A percentile compares a stretch with the other conserved stretches of the same genome.
phyloP scores from a whole-genome alignment of 2,113 vertebrate species.

The Paratilapia polleni region DNA sequence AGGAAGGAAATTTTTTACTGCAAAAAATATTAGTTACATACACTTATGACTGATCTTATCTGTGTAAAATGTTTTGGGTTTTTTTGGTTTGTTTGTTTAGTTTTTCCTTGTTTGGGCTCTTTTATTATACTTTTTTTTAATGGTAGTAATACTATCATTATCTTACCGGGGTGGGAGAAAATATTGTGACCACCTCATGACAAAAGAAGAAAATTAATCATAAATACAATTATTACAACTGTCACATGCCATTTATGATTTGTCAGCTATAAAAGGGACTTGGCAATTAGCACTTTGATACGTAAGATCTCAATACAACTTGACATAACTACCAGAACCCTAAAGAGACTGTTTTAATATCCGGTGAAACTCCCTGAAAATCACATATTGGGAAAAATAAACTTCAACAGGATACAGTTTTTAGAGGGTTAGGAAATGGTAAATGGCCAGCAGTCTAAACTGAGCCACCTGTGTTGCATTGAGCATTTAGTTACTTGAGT shows the following conservation, averaged over 20 bases:
- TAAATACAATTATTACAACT: neutral
- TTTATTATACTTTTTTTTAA: neutral
- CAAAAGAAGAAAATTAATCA: neutral
- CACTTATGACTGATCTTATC: neutral
- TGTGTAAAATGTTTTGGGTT: neutral
- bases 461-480: neutral
- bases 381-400: too few relatives aligned
- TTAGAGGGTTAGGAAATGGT: neutral
- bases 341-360: too few relatives aligned
- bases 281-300: slow-evolving; percentile 10
- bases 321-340: too few relatives aligned
- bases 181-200: neutral
- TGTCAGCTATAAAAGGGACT: slow-evolving; percentile 24
- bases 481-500: neutral
- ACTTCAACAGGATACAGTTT: neutral
- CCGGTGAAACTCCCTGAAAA: too few relatives aligned
- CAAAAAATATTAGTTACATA: too few relatives aligned
- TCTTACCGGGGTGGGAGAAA: neutral
- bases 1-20: neutral
- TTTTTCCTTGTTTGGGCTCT: neutral
- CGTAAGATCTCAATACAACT: neutral
- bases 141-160: neutral
- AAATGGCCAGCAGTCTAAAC: neutral
- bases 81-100: neutral
- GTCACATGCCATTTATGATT: slow-evolving; percentile 31